Evolutionary conservation across 2,888 invertebrate genomes (phyloP).

Genomic region (Trissolcus brochymenae): DNA sequence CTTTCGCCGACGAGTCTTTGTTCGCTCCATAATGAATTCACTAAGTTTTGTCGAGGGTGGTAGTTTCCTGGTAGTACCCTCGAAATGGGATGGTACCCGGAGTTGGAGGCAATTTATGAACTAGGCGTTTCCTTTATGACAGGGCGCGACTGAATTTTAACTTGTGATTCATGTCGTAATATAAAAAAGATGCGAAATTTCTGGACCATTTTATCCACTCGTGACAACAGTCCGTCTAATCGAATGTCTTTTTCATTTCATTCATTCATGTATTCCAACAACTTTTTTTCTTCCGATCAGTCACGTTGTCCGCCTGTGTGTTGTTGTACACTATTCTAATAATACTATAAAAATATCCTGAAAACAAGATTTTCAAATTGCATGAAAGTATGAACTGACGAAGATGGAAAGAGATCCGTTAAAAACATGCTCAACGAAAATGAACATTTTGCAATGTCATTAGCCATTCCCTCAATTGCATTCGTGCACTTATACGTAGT

Average conservation of each 20-base stretch:
- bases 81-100: slow-evolving; percentile 68
- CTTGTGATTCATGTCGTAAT: slow-evolving; percentile 70
- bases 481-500: slow-evolving; percentile 46
- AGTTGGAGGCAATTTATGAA: slow-evolving; percentile 71
- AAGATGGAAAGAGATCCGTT: no score
- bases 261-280: no score
- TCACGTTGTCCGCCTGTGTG: no score
- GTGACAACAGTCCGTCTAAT: no score
- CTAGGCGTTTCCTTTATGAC: slow-evolving; percentile 74
- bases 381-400: no score
- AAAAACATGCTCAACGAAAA: no score
- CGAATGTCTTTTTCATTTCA: no score
- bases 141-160: slow-evolving; percentile 73
- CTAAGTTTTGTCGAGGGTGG: slow-evolving; percentile 74
- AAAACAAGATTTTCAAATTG: no score
- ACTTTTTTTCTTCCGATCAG: no score
- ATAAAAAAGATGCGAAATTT: slow-evolving; percentile 39
- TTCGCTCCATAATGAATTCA: slow-evolving; percentile 74
- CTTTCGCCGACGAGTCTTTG: slow-evolving; percentile 69
- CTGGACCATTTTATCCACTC: background rate
- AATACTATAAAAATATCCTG: no score
- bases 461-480: slow-evolving; percentile 35
- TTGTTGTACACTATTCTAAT: no score
- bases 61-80: slow-evolving; percentile 75
- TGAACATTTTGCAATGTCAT: no score